Conservation (phyloP, 2,888 invertebrate species). For the Ormyrus nitidulus region DNA sequence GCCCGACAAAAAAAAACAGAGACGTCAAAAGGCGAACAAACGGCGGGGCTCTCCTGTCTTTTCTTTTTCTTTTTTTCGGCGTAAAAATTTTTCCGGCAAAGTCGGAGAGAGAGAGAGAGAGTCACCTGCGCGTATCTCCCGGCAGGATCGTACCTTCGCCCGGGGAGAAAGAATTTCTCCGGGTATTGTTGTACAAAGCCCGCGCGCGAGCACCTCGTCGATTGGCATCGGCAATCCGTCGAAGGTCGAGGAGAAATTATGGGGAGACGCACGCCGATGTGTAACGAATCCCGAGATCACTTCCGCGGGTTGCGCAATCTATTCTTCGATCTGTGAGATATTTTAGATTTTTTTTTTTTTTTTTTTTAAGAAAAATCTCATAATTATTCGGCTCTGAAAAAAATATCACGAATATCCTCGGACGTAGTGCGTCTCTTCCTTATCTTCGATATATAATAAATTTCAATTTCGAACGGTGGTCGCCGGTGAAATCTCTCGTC, state of each 20-base stretch:
- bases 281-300: background rate
- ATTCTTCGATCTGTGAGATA: too few relatives aligned
- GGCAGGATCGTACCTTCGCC: background rate
- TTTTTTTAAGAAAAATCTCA: too few relatives aligned
- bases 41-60: background rate
- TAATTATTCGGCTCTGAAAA: too few relatives aligned
- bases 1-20: background rate
- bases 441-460: too few relatives aligned
- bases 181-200: background rate
- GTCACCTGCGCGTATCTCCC: background rate
- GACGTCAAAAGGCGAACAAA: background rate
- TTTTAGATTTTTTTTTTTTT: too few relatives aligned
- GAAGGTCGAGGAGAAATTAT: background rate
- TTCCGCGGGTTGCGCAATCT: too few relatives aligned
- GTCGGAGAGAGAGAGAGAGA: too few relatives aligned
- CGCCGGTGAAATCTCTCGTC: too few relatives aligned
- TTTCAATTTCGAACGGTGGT: too few relatives aligned
- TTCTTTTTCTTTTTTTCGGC: background rate
- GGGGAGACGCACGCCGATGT: background rate
- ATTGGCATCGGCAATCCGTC: background rate
- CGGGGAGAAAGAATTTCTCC: background rate
- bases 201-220: background rate
- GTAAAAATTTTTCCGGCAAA: background rate
- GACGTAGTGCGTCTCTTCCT: too few relatives aligned
- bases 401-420: too few relatives aligned